Evolutionary conservation across 1,140 invertebrate genomes (phyloP).

Genomic region (Cardiocondyla obscurior): DNA sequence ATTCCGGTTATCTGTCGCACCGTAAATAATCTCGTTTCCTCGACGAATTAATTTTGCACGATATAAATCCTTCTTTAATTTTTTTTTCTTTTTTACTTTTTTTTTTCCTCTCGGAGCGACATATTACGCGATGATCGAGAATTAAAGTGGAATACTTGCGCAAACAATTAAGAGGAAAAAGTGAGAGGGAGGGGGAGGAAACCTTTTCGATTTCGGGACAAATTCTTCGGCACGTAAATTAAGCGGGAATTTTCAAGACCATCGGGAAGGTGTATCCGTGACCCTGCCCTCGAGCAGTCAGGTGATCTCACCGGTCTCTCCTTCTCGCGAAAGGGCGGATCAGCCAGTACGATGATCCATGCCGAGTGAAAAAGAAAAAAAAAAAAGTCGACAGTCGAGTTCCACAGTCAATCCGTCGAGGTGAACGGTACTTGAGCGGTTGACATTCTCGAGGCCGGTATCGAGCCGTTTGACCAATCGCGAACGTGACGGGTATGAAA

Average conservation of each 20-base stretch:
- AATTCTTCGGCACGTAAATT: background rate
- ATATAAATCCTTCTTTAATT: no score
- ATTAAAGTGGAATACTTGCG: background rate
- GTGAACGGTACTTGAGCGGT: constrained; percentile 75
- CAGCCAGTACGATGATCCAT: background rate
- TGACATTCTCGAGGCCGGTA: constrained; percentile 76
- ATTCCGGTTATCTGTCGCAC: background rate
- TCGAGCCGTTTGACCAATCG: constrained; percentile 68
- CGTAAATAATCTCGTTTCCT: background rate
- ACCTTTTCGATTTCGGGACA: background rate
- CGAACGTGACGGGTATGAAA: constrained; percentile 73
- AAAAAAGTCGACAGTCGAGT: constrained; percentile 34
- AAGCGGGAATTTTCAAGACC: background rate
- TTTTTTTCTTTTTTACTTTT: no score
- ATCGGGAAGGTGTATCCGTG: background rate
- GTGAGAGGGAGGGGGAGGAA: no score
- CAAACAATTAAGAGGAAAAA: background rate
- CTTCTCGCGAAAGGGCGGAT: constrained; percentile 40
- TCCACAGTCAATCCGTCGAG: constrained; percentile 63
- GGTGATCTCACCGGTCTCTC: constrained; percentile 6
- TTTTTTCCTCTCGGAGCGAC: no score
- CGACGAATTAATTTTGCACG: background rate
- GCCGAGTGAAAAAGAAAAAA: constrained; percentile 33
- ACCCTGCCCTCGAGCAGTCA: constrained; percentile 31
- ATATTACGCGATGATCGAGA: background rate